Base-by-base conservation (phyloP, 2,113 vertebrate genomes). In the Prolemur simus region DNA sequence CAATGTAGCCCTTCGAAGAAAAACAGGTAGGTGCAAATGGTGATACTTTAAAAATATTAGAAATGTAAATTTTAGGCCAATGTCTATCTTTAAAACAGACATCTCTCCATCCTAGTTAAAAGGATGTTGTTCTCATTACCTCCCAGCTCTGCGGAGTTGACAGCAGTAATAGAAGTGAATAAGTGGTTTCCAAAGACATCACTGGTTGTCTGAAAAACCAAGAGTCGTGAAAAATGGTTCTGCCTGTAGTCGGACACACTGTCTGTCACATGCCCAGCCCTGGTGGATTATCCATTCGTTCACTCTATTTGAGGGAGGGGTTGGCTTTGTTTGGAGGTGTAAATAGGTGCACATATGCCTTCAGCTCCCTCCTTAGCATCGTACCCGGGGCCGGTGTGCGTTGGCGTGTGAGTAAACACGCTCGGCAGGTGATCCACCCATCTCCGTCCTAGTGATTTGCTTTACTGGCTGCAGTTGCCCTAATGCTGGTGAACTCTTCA, bases 21-120 rank as follows among this genome's bases (percentile, higher is more conserved):
- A 91, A 76, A 63, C 27, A 49, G 21, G 39, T 13, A 82, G 71
- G n/a, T 66, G 25, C 47, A 66, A 81, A 54, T 49, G 45, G 68
- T 80, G 73, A 58, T 63, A 54, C 87, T 52, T 78, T 81, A 52
- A 69, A 78, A 96, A 39, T 63, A 71, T 82, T 93, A 94, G 66
- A 88, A 93, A 88, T 73, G 56, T 5, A 13, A 42, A 68, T 80
- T 95, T 92, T 25, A 88, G n/a, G 6, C 95, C 66, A 64, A 52
- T 45, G 17, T 60, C 64, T 89, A 91, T 93, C 95, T 76, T 27
- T 21, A 64, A 82, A 78, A 78, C 34, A 76, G 25, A 0, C 27
- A 64, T 83, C 90, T 93, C 13, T 45, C 27, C 58, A 74, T 91
- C 13, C 49, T 77, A 13, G 12, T 71, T 96, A 56, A 89, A 92